Evolutionary conservation across 2,113 vertebrate species (phyloP).

Genomic region (Lynx canadensis): DNA sequence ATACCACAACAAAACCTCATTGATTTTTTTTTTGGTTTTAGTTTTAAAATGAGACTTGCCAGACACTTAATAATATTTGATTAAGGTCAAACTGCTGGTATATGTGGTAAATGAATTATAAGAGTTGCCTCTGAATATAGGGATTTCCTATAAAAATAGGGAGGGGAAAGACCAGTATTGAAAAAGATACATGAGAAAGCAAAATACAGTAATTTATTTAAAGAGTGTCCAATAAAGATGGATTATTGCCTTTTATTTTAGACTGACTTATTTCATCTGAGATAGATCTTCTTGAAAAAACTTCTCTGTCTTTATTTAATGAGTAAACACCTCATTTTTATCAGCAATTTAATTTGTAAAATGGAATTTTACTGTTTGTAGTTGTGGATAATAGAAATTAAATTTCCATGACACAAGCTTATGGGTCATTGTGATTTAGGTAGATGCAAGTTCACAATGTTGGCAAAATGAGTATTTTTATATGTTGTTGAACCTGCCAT

Average conservation of each 20-base stretch:
- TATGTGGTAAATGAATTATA: constrained; percentile 31
- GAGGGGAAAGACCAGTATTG: constrained; percentile 5
- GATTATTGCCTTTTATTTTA: constrained; percentile 17
- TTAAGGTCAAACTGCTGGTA: background rate
- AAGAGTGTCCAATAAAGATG: background rate
- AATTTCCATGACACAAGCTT: constrained; percentile 53
- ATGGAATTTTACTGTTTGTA: constrained; percentile 18
- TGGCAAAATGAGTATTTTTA: constrained; percentile 69
- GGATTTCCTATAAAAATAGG: constrained; percentile 1
- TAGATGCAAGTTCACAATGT: constrained; percentile 53
- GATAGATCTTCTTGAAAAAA: background rate
- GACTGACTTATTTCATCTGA: constrained; percentile 28
- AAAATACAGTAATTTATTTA: constrained; percentile 35
- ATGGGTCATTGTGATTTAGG: constrained; percentile 42
- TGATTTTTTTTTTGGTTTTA: background rate
- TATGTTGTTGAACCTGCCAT: constrained; percentile 34
- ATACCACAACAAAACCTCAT: background rate
- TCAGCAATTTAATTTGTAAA: constrained; percentile 55
- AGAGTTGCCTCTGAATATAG: background rate
- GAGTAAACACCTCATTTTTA: constrained; percentile 24
- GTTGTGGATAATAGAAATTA: constrained; percentile 27
- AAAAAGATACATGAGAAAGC: constrained; percentile 16
- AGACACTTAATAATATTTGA: constrained; percentile 21
- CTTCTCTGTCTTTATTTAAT: constrained; percentile 22
- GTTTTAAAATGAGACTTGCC: constrained; percentile 25